phyloP scores from a whole-genome alignment of 1,140 invertebrate genomes.

The Papilio aristodemus region DNA sequence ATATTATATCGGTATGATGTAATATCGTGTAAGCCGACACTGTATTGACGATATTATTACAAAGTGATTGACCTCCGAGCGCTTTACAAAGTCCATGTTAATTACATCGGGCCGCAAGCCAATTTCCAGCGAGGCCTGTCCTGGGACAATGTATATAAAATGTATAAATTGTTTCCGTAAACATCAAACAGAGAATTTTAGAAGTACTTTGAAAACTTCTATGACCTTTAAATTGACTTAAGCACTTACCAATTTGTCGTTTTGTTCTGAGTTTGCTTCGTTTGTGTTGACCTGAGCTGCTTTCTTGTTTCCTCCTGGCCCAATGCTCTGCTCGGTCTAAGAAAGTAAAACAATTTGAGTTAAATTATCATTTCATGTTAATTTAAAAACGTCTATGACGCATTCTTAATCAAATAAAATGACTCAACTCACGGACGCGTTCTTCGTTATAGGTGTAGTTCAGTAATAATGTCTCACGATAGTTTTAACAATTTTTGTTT shows the following conservation, averaged over 20 bases:
- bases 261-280: constrained; percentile 34
- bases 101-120: constrained; percentile 1
- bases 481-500: no score
- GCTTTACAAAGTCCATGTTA: constrained; percentile 2
- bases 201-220: constrained; percentile 3
- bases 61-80: not conserved
- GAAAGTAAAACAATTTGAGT: not conserved
- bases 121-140: not conserved
- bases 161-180: not conserved
- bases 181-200: not conserved
- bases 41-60: constrained; percentile 2
- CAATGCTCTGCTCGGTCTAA: constrained; percentile 24
- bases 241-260: constrained; percentile 40
- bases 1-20: not conserved
- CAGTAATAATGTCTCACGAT: no score
- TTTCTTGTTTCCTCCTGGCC: constrained; percentile 30
- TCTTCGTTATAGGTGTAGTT: no score
- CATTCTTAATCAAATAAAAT: no score
- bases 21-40: not conserved
- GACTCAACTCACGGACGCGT: no score
- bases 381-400: no score
- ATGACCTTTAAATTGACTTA: not conserved
- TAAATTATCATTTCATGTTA: no score
- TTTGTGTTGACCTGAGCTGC: constrained; percentile 30
- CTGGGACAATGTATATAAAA: not conserved